Evolutionary conservation across 2,113 vertebrate species (phyloP), one percentile per base, ranked within the genome.

Genomic region (Caranx ignobilis): DNA sequence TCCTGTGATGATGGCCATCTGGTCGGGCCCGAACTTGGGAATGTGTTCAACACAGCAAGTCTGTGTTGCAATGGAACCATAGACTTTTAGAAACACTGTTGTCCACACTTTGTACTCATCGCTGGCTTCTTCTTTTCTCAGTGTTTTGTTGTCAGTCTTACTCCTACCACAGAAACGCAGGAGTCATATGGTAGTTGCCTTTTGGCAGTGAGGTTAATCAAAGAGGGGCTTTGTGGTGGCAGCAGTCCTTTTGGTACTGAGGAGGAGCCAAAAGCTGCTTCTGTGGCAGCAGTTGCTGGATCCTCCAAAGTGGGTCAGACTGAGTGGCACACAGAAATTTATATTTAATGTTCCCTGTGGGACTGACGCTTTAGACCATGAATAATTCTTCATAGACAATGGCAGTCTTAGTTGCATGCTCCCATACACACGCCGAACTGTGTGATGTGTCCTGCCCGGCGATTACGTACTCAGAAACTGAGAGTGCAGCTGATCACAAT

Each of bases 301-400:
- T 88, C 77, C 77, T 82, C 72, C 79, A 89, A 93, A 94, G 90
- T 94, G 92, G 93, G 91, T 93, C 94, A 94, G 84, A 88, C 75
- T 70, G 81, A 91, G 91, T 84, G 39, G 87, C 90, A 92, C 84
- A 87, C 69, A 90, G 81, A 87, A 84, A 94, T 94, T 83, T 92
- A 91, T 94, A 93, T 93, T 94, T 93, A 87, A 94, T 94, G 89
- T 75, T 87, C 84, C 93, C 87, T 32, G 78, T 88, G 92, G 92
- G 87, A 93, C 79, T 74, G 59, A 67, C 68, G 79, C 87, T 85
- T 87, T 79, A 66, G 82, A 88, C 82, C 78, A 88, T 93, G 88
- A 89, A 93, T 92, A 90, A 91, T 93, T 89, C 74, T 75, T 81
- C 67, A 81, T 76, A 62, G 75, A 85, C 83, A 76, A 72, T 74